Percentiles rank a stretch among this genome's conserved stretches.
phyloP scores from a whole-genome alignment of 2,797 vertebrate species.

The Myotis vivesi region DNA sequence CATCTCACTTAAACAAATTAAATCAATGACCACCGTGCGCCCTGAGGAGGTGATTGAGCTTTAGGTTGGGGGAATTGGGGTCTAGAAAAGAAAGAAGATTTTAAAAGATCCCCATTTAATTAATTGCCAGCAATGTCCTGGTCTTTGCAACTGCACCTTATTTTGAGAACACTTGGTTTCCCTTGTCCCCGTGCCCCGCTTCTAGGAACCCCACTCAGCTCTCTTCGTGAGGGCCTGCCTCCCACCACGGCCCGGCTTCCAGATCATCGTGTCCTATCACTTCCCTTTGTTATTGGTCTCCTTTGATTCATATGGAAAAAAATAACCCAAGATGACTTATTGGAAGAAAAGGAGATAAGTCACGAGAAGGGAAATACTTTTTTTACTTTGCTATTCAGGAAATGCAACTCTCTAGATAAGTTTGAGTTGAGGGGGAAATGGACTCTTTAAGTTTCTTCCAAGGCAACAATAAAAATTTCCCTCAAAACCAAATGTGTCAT shows the following conservation, averaged over 20 bases:
- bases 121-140: not conserved
- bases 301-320: constrained; percentile 4
- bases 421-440: not conserved
- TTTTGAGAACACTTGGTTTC: not conserved
- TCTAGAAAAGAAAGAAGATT: not conserved
- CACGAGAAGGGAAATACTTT: constrained; percentile 65
- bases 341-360: constrained; percentile 78
- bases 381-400: constrained; percentile 63
- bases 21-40: not conserved
- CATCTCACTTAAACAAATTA: not conserved
- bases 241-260: not conserved
- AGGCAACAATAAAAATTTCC: constrained; percentile 54
- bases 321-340: constrained; percentile 27
- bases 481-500: constrained; percentile 40
- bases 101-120: not conserved
- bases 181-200: rapidly evolving
- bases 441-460: constrained; percentile 13
- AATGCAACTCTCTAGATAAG: constrained; percentile 70
- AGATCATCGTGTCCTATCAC: not conserved
- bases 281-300: not conserved
- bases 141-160: not conserved
- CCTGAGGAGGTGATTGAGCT: not conserved
- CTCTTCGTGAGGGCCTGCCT: not conserved
- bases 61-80: not conserved
- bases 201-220: not conserved